These are phyloP conservation scores for Drosophila parabipectinata DNA, from an alignment of 1,140 invertebrate genomes.

Conservation along the genomic window DNA sequence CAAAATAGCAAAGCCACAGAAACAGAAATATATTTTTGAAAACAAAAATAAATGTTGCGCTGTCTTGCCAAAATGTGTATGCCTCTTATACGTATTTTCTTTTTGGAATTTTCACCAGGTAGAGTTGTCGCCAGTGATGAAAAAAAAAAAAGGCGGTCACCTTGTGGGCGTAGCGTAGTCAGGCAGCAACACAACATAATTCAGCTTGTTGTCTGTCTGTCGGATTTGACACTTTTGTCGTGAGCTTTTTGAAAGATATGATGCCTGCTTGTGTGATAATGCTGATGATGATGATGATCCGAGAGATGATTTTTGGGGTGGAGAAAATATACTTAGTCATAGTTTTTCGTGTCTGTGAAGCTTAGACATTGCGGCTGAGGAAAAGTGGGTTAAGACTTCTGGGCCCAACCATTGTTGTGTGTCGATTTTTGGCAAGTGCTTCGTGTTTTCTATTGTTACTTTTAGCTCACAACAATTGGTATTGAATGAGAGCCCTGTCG, in stretches of 20 bases:
- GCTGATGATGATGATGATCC: constrained; percentile 27
- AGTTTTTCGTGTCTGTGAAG: constrained; percentile 33
- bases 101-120: constrained; percentile 77
- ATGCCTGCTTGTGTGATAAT: constrained; percentile 33
- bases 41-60: constrained; percentile 54
- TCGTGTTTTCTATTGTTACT: constrained; percentile 31
- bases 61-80: constrained; percentile 31
- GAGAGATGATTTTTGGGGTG: constrained; percentile 14
- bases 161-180: constrained; percentile 28
- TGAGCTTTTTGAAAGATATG: constrained; percentile 14
- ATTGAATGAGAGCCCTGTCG: constrained; percentile 22
- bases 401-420: constrained; percentile 34
- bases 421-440: constrained; percentile 38
- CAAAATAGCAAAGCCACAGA: constrained; percentile 1
- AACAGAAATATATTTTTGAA: constrained; percentile 23
- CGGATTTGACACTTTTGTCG: constrained; percentile 51
- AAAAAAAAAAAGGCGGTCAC: constrained; percentile 42
- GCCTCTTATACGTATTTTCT: constrained; percentile 17
- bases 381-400: constrained; percentile 52
- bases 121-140: constrained; percentile 11
- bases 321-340: constrained; percentile 47
- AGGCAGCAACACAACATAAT: constrained; percentile 39
- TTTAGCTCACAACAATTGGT: constrained; percentile 24
- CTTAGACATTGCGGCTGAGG: constrained; percentile 42
- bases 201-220: constrained; percentile 47